A percentile compares a stretch with the other conserved stretches of the same genome.
phyloP scores from a whole-genome alignment of 1,140 invertebrate species.

The Drosophila yakuba region DNA sequence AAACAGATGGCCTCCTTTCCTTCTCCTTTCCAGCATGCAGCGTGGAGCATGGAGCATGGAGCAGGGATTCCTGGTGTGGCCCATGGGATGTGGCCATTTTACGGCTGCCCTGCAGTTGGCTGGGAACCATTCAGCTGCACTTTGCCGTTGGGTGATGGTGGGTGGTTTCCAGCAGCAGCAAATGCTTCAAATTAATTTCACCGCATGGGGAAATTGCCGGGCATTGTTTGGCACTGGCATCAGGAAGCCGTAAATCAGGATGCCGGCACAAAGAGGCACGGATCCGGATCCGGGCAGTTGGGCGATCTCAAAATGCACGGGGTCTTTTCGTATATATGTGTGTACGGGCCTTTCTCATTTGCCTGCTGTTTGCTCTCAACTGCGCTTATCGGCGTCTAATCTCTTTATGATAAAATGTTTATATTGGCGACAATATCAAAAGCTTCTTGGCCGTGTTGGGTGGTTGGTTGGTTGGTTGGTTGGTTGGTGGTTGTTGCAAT shows the following conservation, averaged over 20 bases:
- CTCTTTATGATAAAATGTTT: constrained; percentile 83
- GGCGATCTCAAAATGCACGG: background rate
- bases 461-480: background rate
- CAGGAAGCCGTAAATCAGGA: constrained; percentile 72
- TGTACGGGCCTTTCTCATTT: constrained; percentile 25
- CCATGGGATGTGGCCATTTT: constrained; percentile 78
- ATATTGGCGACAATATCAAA: constrained; percentile 76
- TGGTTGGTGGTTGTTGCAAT: constrained; percentile 60
- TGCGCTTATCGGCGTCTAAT: constrained; percentile 78
- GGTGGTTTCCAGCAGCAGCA: constrained; percentile 20
- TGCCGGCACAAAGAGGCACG: constrained; percentile 31
- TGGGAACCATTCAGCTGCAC: constrained; percentile 59
- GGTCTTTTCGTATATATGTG: background rate
- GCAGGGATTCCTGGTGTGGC: constrained; percentile 36
- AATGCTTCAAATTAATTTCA: constrained; percentile 81
- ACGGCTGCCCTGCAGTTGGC: constrained; percentile 67
- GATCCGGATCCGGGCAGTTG: background rate
- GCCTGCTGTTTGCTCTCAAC: constrained; percentile 35
- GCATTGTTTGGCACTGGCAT: constrained; percentile 57
- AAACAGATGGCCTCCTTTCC: constrained; percentile 72
- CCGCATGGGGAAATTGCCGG: constrained; percentile 68
- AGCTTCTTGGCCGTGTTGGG: constrained; percentile 23
- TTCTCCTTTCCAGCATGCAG: background rate
- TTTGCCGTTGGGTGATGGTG: constrained; percentile 27
- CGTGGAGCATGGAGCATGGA: too few species aligned